These are phyloP conservation scores for Chironex yamaguchii DNA, from an alignment of 30 jellyfish, hydroid and myxozoan genomes.

Conservation along the genomic window DNA sequence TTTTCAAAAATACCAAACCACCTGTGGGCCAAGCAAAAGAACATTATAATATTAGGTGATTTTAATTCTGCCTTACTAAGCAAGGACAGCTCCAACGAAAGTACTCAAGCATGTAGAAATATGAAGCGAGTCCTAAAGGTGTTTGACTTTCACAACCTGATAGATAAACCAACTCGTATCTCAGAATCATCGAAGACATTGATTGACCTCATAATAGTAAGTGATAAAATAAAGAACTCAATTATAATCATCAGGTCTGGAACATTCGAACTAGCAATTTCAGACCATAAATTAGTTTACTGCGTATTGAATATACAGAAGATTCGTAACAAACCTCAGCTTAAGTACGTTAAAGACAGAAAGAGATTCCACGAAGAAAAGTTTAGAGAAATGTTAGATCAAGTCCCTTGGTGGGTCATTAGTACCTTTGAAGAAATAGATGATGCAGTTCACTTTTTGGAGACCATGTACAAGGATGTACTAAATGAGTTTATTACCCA, in stretches of 20 bases:
- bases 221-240: slow-evolving; percentile 10
- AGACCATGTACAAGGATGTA: slow-evolving; percentile 2
- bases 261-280: not conserved
- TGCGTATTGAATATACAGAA: slow-evolving; percentile 4
- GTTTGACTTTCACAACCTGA: too few species aligned
- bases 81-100: too few species aligned
- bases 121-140: too few species aligned
- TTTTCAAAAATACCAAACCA: too few species aligned
- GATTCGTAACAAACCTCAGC: slow-evolving; percentile 17
- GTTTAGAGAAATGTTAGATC: slow-evolving; percentile 5
- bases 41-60: too few species aligned
- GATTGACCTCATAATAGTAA: not conserved
- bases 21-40: too few species aligned
- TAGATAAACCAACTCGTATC: not conserved
- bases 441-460: not conserved
- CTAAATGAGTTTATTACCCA: not conserved
- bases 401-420: slow-evolving; percentile 9
- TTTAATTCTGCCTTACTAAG: too few species aligned
- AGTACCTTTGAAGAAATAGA: slow-evolving; percentile 1
- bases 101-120: too few species aligned
- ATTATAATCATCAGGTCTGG: not conserved
- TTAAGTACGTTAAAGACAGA: slow-evolving; percentile 1
- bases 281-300: not conserved
- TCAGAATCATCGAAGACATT: not conserved
- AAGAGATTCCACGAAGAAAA: not conserved